phyloP scores from a whole-genome alignment of 2,797 vertebrate genomes.

The Propithecus perrieri region DNA sequence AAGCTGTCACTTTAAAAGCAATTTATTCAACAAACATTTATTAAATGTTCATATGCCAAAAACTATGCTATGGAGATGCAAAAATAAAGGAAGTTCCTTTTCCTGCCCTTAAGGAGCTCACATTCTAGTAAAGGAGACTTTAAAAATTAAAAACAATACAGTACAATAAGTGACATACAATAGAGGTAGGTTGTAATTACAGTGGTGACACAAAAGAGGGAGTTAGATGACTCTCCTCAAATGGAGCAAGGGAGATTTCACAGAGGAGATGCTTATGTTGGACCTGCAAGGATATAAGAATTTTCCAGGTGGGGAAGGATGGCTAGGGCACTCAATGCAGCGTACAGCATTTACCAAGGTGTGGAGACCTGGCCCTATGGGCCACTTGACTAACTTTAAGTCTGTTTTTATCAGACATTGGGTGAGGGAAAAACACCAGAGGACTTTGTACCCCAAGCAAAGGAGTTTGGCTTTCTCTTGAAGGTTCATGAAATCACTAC shows the following conservation, averaged over 20 bases:
- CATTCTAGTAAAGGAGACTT: conserved; percentile 72
- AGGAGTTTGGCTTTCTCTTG: neutral
- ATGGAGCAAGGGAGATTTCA: neutral
- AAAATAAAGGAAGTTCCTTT: conserved; percentile 60
- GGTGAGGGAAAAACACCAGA: neutral
- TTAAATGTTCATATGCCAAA: conserved; percentile 63
- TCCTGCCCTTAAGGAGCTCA: conserved; percentile 77
- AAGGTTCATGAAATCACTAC: neutral
- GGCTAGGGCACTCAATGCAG: neutral
- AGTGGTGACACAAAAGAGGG: conserved; percentile 61
- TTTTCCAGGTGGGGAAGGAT: neutral
- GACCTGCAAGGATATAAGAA: neutral
- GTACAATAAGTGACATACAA: conserved; percentile 63
- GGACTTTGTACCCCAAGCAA: neutral
- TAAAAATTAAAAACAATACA: conserved; percentile 62
- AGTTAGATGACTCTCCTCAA: neutral
- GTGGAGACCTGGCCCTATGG: neutral
- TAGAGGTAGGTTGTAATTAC: conserved; percentile 77
- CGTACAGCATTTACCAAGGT: neutral
- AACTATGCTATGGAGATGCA: conserved; percentile 43
- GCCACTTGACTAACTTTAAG: neutral
- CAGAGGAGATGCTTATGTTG: neutral
- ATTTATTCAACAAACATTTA: conserved; percentile 69
- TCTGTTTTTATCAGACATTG: neutral
- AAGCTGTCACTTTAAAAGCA: conserved; percentile 52